Conservation (phyloP, 35 echinoderm and acorn worm genomes). For the Strongylocentrotus purpuratus region DNA sequence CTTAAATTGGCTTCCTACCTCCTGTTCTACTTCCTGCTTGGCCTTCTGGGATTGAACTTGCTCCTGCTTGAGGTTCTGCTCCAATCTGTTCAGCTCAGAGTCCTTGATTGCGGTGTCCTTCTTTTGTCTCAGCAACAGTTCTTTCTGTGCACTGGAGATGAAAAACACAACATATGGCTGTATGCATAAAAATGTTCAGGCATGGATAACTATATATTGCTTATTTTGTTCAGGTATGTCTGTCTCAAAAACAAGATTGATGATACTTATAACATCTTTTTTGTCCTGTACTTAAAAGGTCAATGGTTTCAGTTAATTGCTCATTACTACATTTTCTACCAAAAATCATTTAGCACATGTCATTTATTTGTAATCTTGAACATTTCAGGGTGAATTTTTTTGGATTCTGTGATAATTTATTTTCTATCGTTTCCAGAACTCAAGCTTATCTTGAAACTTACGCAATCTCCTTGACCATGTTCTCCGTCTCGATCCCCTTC, state of each 20-base stretch:
- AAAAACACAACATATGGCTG: conserved; percentile 32
- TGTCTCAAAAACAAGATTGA: not conserved
- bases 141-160: conserved; percentile 56
- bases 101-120: conserved; percentile 57
- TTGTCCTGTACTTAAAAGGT: too few species aligned
- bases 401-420: too few species aligned
- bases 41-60: conserved; percentile 78
- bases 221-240: not conserved
- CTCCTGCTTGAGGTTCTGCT: conserved; percentile 58
- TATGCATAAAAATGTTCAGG: not conserved
- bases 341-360: too few species aligned
- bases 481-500: conserved; percentile 65
- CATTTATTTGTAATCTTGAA: too few species aligned
- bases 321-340: too few species aligned
- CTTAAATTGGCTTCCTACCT: conserved; percentile 52
- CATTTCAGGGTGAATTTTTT: too few species aligned
- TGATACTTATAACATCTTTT: too few species aligned
- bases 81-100: conserved; percentile 70
- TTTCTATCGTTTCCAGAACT: too few species aligned
- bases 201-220: not conserved
- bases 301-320: too few species aligned
- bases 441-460: conserved; percentile 23
- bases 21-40: conserved; percentile 75
- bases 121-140: conserved; percentile 65
- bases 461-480: conserved; percentile 70